Base-by-base conservation (phyloP, 1,140 invertebrate genomes). In the Apis mellifera region DNA sequence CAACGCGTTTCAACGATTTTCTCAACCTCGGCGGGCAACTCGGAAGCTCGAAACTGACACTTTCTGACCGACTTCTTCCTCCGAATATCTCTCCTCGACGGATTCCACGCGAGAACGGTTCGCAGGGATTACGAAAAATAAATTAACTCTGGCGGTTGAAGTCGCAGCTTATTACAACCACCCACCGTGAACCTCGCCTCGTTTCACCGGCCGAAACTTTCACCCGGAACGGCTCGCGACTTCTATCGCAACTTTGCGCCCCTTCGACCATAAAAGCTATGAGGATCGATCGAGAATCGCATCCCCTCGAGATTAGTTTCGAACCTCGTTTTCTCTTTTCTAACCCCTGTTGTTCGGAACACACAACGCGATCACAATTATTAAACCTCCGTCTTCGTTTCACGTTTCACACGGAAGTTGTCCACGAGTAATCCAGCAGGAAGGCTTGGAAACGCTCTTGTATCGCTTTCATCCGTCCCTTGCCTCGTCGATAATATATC, bases 131-230 rank as follows among this genome's bases (percentile, higher is more conserved):
- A 42, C 12, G n/a, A 21, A n/a, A 60, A 54, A 50, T 66, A 50
- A 75, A 75, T 81, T 26, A 75, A 66, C 50, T 48, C 52, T 17
- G 7, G 48, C 5, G 60, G 65, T 82, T 32, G 78, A 70, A 77
- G 50, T 77, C 50, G 26, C 9, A 23, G 59, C 52, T 70, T 55
- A 64, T 11, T 71, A 71, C 81, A 78, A 57, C 66, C 74, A 78
- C 74, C 81, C 68, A 77, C 81, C 57, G 74, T 26, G 62, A 66
- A 52, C n/a, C 57, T 62, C 65, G 74, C n/a, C 74, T 50, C 70
- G 55, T 64, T 62, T 50, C 66, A 23, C 13, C 52, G 66, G 55
- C 11, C 57, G 68, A 48, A 71, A 82, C 81, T 82, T 82, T 82
- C 81, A 65, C 74, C 74, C 57, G 74, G 62, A 76, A 76, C 66